These are phyloP conservation scores for Lobophora halterata DNA, from an alignment of 2,888 invertebrate genomes.

Conservation along the genomic window DNA sequence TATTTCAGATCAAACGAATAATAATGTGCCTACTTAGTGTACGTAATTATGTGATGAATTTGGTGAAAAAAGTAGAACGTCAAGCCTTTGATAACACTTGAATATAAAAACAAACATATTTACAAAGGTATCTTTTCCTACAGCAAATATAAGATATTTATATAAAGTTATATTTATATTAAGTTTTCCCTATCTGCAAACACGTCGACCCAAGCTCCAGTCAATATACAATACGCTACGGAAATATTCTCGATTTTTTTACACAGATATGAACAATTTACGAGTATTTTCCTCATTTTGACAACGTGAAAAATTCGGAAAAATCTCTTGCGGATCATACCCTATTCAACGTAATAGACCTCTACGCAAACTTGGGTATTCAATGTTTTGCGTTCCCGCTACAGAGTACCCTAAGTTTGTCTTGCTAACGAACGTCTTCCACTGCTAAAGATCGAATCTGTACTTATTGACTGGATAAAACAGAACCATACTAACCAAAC, in stretches of 20 bases:
- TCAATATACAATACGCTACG: slow-evolving; percentile 29
- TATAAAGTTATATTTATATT: slow-evolving; percentile 21
- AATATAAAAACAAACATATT: too few relatives aligned
- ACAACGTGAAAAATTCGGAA: slow-evolving; percentile 37
- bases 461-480: too few relatives aligned
- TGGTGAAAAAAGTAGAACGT: too few relatives aligned
- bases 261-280: slow-evolving; percentile 46
- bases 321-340: slow-evolving; percentile 39
- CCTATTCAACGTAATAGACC: slow-evolving; percentile 42
- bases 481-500: too few relatives aligned
- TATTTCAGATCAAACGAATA: too few relatives aligned
- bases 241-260: slow-evolving; percentile 39
- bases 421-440: slow-evolving; percentile 13
- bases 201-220: slow-evolving; percentile 37
- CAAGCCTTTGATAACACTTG: too few relatives aligned
- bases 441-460: not conserved
- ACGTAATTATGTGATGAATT: too few relatives aligned
- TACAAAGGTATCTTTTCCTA: too few relatives aligned
- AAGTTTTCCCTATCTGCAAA: slow-evolving; percentile 38
- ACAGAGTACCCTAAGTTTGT: slow-evolving; percentile 24
- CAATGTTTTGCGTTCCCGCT: slow-evolving; percentile 41
- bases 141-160: slow-evolving; percentile 4
- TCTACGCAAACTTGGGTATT: slow-evolving; percentile 42
- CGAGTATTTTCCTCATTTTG: slow-evolving; percentile 47
- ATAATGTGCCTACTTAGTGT: too few relatives aligned